Evolutionary conservation across 2,113 vertebrate species (phyloP).

Genomic region (Phalacrocorax pelagicus): DNA sequence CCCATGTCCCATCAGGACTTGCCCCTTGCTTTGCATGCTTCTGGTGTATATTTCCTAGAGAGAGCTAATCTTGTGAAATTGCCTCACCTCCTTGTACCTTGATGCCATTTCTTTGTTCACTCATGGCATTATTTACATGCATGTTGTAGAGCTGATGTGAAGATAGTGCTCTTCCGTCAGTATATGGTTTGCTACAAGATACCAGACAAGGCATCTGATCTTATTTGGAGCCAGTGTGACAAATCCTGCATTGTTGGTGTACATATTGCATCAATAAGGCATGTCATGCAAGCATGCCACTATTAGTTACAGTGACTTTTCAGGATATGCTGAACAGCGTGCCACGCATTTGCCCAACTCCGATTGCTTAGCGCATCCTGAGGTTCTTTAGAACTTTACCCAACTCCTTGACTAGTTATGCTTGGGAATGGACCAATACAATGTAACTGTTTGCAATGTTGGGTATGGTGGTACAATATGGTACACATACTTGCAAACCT

Average conservation of each 20-base stretch:
- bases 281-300: background rate
- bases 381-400: background rate
- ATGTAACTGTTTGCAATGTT: background rate
- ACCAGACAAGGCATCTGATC: background rate
- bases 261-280: background rate
- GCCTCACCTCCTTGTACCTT: background rate
- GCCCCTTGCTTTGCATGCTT: background rate
- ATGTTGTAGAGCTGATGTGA: background rate
- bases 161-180: background rate
- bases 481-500: rapidly evolving
- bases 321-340: background rate
- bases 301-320: background rate
- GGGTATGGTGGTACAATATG: background rate
- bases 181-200: background rate
- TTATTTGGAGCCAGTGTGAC: background rate
- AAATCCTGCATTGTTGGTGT: background rate
- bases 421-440: background rate
- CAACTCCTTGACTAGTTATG: background rate
- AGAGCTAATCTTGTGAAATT: background rate
- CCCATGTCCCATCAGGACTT: background rate
- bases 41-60: background rate
- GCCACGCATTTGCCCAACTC: background rate
- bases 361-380: background rate
- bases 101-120: background rate
- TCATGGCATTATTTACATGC: background rate